phyloP scores from a whole-genome alignment of 2,888 invertebrate species.

The Tiliacea citrago region DNA sequence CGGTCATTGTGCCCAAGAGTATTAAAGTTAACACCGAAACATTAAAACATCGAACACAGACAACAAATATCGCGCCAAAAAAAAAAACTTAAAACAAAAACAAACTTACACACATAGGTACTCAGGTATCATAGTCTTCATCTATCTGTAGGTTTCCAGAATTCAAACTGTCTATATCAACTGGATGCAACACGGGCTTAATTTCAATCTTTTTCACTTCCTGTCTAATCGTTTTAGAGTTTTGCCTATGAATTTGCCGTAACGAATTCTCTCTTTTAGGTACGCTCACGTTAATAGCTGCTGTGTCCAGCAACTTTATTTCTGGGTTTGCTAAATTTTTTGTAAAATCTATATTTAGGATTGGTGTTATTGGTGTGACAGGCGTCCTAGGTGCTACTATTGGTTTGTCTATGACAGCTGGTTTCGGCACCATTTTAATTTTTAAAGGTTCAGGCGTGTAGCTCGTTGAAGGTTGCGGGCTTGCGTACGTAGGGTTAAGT shows the following conservation, averaged over 20 bases:
- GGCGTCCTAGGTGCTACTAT: conserved; percentile 63
- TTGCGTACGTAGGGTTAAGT: conserved; percentile 82
- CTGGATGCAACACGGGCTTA: conserved; percentile 70
- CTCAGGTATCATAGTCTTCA: conserved; percentile 90
- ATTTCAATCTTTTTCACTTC: conserved; percentile 78
- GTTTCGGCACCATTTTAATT: conserved; percentile 74
- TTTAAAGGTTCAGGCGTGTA: conserved; percentile 76
- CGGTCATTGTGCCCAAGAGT: conserved; percentile 20
- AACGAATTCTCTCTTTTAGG: conserved; percentile 71
- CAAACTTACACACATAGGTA: conserved; percentile 72
- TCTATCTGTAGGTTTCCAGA: conserved; percentile 87
- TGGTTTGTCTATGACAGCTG: conserved; percentile 58
- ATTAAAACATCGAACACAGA: conserved; percentile 65
- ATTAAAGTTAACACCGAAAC: conserved; percentile 53
- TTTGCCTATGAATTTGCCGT: conserved; percentile 76
- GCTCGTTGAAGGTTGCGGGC: conserved; percentile 86
- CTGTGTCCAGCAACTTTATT: conserved; percentile 82
- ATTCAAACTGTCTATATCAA: conserved; percentile 83
- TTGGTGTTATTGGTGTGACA: conserved; percentile 76
- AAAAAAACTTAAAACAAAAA: conserved; percentile 68
- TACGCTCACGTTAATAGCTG: conserved; percentile 71
- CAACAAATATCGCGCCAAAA: conserved; percentile 71
- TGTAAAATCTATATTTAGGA: conserved; percentile 86
- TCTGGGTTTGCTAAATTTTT: conserved; percentile 83
- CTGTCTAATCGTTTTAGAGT: conserved; percentile 76